Evolutionary conservation across 2,797 vertebrate species (phyloP), one percentile per base, ranked within the genome.

Genomic region (Clarias fuscus): DNA sequence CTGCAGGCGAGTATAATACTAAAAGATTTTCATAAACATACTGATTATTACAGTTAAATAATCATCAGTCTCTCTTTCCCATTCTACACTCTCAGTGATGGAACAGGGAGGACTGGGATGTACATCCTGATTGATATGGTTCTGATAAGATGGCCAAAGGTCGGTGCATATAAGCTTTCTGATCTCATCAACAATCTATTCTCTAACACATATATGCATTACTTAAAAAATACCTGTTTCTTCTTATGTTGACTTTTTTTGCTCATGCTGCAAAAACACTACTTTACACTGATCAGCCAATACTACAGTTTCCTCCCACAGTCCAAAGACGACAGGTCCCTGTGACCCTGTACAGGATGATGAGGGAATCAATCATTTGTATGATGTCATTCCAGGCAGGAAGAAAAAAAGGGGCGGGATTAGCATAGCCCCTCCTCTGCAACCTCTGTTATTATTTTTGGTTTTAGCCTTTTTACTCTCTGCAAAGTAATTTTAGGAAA

Each of bases 91-190:
- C 61, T 64, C 96, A 99, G 98, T 18, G 97, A 99, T 15, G 98
- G 98, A 22, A 95, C 97, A 0, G 98, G 98, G 88, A 95, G 98
- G 91, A 96, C 93, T 83, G 98, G 98, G 89, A 99, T 97, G 90
- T 99, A 99, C 93, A 92, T 98, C 94, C 95, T 99, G 94, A 96
- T 99, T 92, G 98, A 99, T 95, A 99, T 99, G 98, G 98, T 99
- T 93, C 97, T 99, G 95, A 99, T 95, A 98, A 97, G 96, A 99
- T 99, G 97, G 96, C 97, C 92, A 99, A 99, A 99, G 98, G 98
- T 99, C 93, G 93, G 96, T 84, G 88, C 85, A 53, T 0, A 87
- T 14, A 27, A 53, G 20, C 8, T 82, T 56, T 84, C 14, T 73
- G 11, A 80, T 56, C 14, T 67, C 20, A 15, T 7, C 7, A 62